phyloP scores from a whole-genome alignment of 2,797 vertebrate species.

The Lagocephalus sceleratus region DNA sequence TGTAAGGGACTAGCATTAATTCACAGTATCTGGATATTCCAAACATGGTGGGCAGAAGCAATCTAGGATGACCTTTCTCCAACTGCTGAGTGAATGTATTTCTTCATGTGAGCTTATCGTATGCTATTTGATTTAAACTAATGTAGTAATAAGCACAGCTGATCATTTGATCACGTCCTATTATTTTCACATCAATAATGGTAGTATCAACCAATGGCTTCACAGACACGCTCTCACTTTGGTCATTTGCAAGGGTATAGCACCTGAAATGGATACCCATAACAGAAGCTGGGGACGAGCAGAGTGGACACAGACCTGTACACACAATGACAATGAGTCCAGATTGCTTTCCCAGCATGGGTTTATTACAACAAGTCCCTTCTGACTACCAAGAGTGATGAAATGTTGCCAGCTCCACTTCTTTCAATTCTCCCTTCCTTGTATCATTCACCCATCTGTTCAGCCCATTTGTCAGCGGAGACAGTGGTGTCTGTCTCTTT shows the following conservation, averaged over 20 bases:
- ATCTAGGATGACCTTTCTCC: background rate
- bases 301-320: constrained; percentile 36
- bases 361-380: constrained; percentile 51
- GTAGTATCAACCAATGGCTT: no score
- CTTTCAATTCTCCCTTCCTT: constrained; percentile 38
- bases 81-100: no score
- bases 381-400: constrained; percentile 48
- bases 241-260: constrained; percentile 5
- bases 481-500: constrained; percentile 44
- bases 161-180: no score
- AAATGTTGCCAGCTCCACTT: constrained; percentile 29
- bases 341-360: constrained; percentile 61
- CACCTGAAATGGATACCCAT: background rate
- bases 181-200: no score
- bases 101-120: background rate
- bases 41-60: constrained; percentile 22
- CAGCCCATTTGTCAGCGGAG: constrained; percentile 44
- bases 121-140: background rate
- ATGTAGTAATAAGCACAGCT: no score
- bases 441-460: constrained; percentile 55
- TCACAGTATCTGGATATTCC: constrained; percentile 16
- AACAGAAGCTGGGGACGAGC: constrained; percentile 22
- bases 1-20: background rate
- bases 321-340: constrained; percentile 51
- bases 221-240: background rate